phyloP scores from a whole-genome alignment of 35 echinoderm and acorn worm species.

The Lytechinus pictus region DNA sequence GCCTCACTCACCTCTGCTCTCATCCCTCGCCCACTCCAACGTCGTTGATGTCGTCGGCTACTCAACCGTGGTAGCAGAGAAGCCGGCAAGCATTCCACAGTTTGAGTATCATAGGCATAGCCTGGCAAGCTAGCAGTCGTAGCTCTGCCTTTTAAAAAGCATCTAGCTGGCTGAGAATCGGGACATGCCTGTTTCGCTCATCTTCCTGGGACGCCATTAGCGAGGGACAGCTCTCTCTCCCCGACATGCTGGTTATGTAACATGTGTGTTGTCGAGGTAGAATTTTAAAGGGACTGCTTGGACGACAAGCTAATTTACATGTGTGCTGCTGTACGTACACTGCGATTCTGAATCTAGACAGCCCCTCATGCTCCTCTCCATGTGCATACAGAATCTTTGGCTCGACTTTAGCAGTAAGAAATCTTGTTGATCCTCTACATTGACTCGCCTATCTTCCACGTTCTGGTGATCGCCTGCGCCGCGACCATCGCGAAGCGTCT shows the following conservation, averaged over 20 bases:
- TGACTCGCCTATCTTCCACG: neutral
- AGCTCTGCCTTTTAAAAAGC: neutral
- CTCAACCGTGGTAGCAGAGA: neutral
- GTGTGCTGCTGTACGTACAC: neutral
- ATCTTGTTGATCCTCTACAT: neutral
- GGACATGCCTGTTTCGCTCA: neutral
- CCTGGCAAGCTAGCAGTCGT: neutral
- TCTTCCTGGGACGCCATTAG: neutral
- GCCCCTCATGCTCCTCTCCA: neutral
- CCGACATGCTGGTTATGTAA: slow-evolving; percentile 10
- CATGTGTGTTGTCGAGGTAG: neutral
- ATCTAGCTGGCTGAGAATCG: neutral
- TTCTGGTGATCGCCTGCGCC: neutral
- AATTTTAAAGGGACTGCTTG: slow-evolving; percentile 10
- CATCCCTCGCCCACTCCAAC: neutral
- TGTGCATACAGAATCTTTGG: neutral
- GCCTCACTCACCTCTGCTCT: neutral
- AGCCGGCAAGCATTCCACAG: slow-evolving; percentile 27
- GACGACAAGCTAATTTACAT: neutral
- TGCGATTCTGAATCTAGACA: neutral
- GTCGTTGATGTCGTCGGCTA: slow-evolving; percentile 14
- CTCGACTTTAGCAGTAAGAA: neutral
- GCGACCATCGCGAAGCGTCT: neutral
- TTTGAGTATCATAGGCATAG: slow-evolving; percentile 10
- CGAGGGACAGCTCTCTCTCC: neutral